These are phyloP conservation scores for Amazona ochrocephala DNA, from an alignment of 2,797 vertebrate genomes.

Conservation along the genomic window DNA sequence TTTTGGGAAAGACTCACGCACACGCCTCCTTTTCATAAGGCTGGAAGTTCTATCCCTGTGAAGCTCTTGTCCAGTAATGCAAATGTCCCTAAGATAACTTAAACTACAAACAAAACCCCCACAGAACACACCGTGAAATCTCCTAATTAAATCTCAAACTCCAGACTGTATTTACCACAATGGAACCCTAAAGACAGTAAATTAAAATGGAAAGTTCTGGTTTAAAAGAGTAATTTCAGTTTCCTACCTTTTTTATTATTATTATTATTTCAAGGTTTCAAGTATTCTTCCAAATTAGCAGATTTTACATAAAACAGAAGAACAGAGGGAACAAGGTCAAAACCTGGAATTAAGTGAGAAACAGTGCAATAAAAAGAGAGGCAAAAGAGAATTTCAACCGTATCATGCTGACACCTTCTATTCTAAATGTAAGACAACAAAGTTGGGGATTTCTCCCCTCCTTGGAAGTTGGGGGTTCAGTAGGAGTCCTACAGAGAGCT, in stretches of 20 bases:
- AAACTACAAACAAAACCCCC: background rate
- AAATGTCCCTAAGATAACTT: background rate
- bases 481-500: background rate
- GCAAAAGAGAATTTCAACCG: background rate
- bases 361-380: background rate
- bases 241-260: background rate
- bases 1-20: background rate
- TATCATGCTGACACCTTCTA: background rate
- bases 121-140: background rate
- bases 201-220: background rate
- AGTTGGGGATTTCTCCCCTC: background rate
- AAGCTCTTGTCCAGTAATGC: background rate
- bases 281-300: background rate
- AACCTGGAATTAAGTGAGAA: background rate
- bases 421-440: background rate
- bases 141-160: background rate
- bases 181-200: background rate
- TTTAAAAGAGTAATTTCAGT: background rate
- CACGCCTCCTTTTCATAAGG: background rate
- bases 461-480: background rate
- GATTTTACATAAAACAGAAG: background rate
- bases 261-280: background rate
- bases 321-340: background rate
- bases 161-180: background rate
- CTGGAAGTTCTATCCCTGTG: background rate